Evolutionary conservation across 1,140 invertebrate genomes (phyloP).

Genomic region (Megalopta genalis): DNA sequence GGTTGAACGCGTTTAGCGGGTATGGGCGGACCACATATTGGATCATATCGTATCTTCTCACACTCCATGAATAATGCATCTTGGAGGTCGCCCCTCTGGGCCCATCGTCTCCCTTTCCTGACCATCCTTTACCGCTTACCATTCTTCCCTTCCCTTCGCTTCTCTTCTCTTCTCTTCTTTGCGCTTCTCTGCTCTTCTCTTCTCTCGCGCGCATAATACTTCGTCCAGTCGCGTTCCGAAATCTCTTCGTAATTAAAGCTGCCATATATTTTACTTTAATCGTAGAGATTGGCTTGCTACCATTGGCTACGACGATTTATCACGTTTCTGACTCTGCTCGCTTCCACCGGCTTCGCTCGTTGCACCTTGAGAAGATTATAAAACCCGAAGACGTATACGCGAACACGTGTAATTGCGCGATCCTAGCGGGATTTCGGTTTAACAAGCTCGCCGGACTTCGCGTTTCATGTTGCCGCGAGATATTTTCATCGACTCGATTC

Average conservation of each 20-base stretch:
- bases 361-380: slow-evolving; percentile 56
- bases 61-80: slow-evolving; percentile 79
- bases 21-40: slow-evolving; percentile 76
- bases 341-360: slow-evolving; percentile 29
- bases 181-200: background rate
- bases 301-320: slow-evolving; percentile 69
- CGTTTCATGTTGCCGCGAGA: background rate
- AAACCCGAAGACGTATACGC: slow-evolving; percentile 49
- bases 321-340: slow-evolving; percentile 28
- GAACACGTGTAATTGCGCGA: slow-evolving; percentile 40
- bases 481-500: too few relatives aligned
- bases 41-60: slow-evolving; percentile 80
- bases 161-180: slow-evolving; percentile 19
- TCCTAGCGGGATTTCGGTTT: slow-evolving; percentile 18
- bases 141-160: slow-evolving; percentile 29
- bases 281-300: slow-evolving; percentile 69
- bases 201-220: slow-evolving; percentile 26
- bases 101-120: slow-evolving; percentile 52
- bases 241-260: slow-evolving; percentile 75
- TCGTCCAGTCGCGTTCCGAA: slow-evolving; percentile 61
- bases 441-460: background rate
- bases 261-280: slow-evolving; percentile 77
- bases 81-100: slow-evolving; percentile 65
- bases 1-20: slow-evolving; percentile 55
- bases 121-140: slow-evolving; percentile 25